These are phyloP conservation scores for Lingula anatina DNA, from an alignment of 2,888 invertebrate species.

Conservation along the genomic window DNA sequence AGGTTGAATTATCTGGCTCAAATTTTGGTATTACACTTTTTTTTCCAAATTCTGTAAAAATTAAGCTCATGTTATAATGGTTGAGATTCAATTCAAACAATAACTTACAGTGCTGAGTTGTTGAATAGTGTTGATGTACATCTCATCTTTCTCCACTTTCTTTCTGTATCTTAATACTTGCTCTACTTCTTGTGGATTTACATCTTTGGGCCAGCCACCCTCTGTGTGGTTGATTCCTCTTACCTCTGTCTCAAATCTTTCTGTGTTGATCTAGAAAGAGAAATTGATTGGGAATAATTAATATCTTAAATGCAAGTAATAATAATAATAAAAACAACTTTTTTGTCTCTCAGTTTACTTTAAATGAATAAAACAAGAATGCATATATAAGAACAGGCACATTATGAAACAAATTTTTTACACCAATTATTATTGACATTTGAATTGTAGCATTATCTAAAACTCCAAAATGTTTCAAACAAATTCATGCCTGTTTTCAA, in stretches of 20 bases:
- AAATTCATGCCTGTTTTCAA: no score
- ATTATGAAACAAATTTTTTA: background rate
- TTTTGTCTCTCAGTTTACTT: slow-evolving; percentile 17
- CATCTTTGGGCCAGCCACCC: slow-evolving; percentile 95
- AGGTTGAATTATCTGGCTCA: no score
- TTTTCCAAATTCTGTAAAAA: no score
- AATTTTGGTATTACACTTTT: no score
- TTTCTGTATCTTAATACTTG: slow-evolving; percentile 78
- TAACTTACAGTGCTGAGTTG: slow-evolving; percentile 62
- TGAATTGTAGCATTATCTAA: background rate
- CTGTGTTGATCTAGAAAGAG: slow-evolving; percentile 60
- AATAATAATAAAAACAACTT: background rate
- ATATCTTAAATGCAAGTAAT: no score
- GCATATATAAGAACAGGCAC: background rate
- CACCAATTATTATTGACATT: background rate
- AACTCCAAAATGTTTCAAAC: background rate
- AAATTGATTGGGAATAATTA: no score
- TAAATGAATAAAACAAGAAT: background rate
- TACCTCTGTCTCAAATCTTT: slow-evolving; percentile 67
- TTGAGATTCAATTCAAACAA: no score
- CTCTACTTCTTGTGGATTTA: slow-evolving; percentile 70
- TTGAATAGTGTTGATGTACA: slow-evolving; percentile 73
- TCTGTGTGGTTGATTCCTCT: slow-evolving; percentile 80
- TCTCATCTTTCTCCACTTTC: slow-evolving; percentile 89
- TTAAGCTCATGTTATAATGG: no score